A percentile compares a stretch with the other conserved stretches of the same genome.
phyloP scores from a whole-genome alignment of 2,797 vertebrate genomes.

The Falco columbarius region DNA sequence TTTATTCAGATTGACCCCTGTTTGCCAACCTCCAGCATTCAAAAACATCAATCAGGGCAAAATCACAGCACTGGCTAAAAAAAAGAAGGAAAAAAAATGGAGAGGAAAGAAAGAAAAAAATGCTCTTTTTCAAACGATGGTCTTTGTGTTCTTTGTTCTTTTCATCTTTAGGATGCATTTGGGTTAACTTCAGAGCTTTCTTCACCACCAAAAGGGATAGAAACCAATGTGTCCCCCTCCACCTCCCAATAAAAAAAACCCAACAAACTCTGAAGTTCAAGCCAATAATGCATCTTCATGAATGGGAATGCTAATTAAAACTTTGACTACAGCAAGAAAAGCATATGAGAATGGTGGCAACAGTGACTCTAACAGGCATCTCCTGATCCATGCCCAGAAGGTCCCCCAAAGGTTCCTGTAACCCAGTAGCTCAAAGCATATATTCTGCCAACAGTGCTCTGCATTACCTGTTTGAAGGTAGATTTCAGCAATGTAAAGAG shows the following conservation, averaged over 20 bases:
- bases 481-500: not conserved
- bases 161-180: not conserved
- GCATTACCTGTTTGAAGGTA: not conserved
- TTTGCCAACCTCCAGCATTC: not conserved
- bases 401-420: not conserved
- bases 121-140: not conserved
- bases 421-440: not conserved
- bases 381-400: not conserved
- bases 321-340: not conserved
- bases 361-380: not conserved
- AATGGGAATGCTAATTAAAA: not conserved
- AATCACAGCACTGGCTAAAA: not conserved
- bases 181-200: not conserved
- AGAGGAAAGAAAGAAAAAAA: not conserved
- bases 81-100: not conserved
- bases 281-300: not conserved
- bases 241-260: not conserved
- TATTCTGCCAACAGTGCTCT: not conserved
- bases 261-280: not conserved
- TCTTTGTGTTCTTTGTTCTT: not conserved
- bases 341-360: not conserved
- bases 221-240: not conserved
- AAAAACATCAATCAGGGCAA: not conserved
- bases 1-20: not conserved
- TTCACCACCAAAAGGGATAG: not conserved